Conservation (phyloP, 2,113 vertebrate genomes). For the Suricata suricatta region DNA sequence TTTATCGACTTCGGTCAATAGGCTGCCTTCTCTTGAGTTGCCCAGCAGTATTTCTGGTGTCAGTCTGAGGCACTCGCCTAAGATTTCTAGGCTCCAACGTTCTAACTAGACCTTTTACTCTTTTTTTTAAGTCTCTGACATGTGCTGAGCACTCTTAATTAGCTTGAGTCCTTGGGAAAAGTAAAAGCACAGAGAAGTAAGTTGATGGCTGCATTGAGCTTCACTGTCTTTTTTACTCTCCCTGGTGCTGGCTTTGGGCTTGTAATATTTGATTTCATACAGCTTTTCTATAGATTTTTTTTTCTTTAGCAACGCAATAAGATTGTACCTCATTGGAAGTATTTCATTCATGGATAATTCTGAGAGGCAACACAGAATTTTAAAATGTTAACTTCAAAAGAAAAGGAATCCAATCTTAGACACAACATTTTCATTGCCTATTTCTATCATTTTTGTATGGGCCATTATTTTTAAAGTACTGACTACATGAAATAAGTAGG, state of each 20-base stretch:
- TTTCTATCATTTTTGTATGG: not conserved
- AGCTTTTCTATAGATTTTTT: not conserved
- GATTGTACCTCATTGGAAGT: not conserved
- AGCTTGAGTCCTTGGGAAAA: not conserved
- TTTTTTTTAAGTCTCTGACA: conserved; percentile 51
- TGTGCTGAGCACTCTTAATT: conserved; percentile 14
- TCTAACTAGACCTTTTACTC: conserved; percentile 5
- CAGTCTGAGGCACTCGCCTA: not conserved
- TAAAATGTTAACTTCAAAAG: not conserved
- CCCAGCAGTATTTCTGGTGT: conserved; percentile 41
- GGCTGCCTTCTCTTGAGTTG: not conserved
- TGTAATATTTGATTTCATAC: not conserved
- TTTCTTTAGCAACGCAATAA: not conserved
- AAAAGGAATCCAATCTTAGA: not conserved
- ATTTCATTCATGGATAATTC: conserved; percentile 18
- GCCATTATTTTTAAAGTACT: not conserved
- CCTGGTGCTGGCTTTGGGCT: not conserved
- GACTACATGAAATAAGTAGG: not conserved
- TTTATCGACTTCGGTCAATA: conserved; percentile 39
- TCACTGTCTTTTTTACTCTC: not conserved
- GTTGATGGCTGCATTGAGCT: not conserved
- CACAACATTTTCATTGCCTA: not conserved
- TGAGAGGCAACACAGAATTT: not conserved
- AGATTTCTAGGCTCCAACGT: conserved; percentile 29
- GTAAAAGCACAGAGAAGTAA: not conserved